These are phyloP conservation scores for Clanis bilineata DNA, from an alignment of 2,888 invertebrate species.

Conservation along the genomic window DNA sequence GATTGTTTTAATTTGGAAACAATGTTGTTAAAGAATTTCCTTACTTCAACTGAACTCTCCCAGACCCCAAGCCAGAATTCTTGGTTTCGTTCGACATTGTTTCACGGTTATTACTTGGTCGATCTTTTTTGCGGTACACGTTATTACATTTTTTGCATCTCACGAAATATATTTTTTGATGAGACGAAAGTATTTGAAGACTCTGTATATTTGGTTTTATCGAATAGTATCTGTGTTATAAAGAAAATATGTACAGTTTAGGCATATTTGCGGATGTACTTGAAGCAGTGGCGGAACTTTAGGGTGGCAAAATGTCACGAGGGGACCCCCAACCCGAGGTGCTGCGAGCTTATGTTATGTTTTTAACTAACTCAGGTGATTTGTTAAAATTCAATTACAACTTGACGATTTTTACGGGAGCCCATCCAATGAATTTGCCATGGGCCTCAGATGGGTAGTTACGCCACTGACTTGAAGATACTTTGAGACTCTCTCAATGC, in stretches of 20 bases:
- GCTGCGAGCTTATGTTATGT: too few species aligned
- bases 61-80: slow-evolving; percentile 76
- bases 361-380: too few species aligned
- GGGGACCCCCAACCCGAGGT: too few species aligned
- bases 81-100: slow-evolving; percentile 76
- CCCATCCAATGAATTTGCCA: too few species aligned
- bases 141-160: slow-evolving; percentile 7
- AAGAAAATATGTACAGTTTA: not conserved
- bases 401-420: too few species aligned
- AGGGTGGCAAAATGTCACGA: too few species aligned
- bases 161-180: slow-evolving; percentile 1
- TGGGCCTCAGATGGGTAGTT: too few species aligned
- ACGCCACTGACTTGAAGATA: too few species aligned
- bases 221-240: not conserved
- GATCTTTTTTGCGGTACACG: slow-evolving; percentile 20
- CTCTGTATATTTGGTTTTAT: not conserved
- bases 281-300: too few species aligned
- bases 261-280: not conserved
- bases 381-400: too few species aligned
- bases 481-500: slow-evolving; percentile 42
- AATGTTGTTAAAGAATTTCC: slow-evolving; percentile 79
- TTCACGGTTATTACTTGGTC: slow-evolving; percentile 66
- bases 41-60: slow-evolving; percentile 66
- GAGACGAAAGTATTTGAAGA: not conserved
- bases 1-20: slow-evolving; percentile 82